Base-by-base conservation (phyloP, 2,888 invertebrate genomes). In the Cerceris rybyensis region DNA sequence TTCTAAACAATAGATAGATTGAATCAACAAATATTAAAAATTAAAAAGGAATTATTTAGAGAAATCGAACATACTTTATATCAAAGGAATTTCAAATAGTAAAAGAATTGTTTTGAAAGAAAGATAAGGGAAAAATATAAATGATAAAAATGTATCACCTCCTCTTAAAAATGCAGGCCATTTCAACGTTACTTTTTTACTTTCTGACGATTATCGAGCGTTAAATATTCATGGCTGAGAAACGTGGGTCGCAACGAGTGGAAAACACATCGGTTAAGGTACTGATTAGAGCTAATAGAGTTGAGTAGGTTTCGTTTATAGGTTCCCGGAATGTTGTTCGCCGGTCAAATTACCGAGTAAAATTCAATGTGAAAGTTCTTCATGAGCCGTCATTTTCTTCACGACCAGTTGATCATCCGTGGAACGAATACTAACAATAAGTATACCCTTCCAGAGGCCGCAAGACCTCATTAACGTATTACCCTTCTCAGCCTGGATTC, bases 341-440 rank as follows among this genome's bases (percentile, higher is more conserved):
- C 59, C 11, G 49, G 42, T 57, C 13, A 58, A 58, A 49, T 49
- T 57, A 16, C 58, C 67, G 58, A 50, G 67, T 67, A 55, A 67
- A 67, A 67, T 67, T 55, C 67, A 67, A 58, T 49, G 65, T 49
- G 50, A 65, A 55, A 13, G 64, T 14, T 58, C 46, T 28, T 60
- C 54, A 59, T 61, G 65, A 41, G 28, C 61, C 54, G 14, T 69
- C 68, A 65, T 68, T 78, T 78, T 46, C 71, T 61, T 75, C 70
- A 43, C 49, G 50, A 41, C 64, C 17, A 60, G 65, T 61, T 49
- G 60, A 64, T 77, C 75, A 66, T 77, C 65, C 59, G 60, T 43
- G 41, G 28, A 59, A 60, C 65, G 75, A 71, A 65, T 71, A 54
- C 65, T 55, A 75, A n/a, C n/a, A n/a, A n/a, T n/a, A n/a, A 77